phyloP scores from a whole-genome alignment of 1,140 invertebrate species.

The Cydia amplana region DNA sequence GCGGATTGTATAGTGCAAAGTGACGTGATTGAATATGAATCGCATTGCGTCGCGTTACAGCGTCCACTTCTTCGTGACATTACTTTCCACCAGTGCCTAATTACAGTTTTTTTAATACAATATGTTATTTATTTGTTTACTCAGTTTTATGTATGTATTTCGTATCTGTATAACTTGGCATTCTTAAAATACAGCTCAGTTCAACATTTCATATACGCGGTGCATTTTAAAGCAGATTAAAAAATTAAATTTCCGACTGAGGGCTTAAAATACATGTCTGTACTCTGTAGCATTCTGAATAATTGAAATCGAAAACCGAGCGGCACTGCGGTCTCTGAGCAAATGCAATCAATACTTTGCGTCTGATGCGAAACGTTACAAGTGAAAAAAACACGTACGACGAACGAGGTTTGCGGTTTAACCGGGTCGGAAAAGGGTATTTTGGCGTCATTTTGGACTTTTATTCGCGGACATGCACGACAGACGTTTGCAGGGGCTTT shows the following conservation, averaged over 20 bases:
- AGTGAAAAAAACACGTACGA: constrained; percentile 21
- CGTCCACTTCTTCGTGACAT: background rate
- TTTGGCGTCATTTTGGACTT: constrained; percentile 13
- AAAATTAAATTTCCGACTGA: constrained; percentile 53
- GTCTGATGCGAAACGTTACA: constrained; percentile 37
- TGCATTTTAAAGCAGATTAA: constrained; percentile 42
- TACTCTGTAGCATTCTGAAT: constrained; percentile 40
- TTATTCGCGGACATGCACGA: background rate
- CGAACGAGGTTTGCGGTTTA: background rate
- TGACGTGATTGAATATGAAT: too few relatives aligned
- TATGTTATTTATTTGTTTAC: background rate
- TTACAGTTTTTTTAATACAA: background rate
- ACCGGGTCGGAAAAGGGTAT: constrained; percentile 6
- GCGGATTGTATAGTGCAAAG: too few relatives aligned
- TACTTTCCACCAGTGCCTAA: too few relatives aligned
- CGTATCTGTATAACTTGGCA: too few relatives aligned
- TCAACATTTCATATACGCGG: background rate
- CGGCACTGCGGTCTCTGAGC: constrained; percentile 49
- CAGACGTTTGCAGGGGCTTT: background rate
- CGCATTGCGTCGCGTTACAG: background rate
- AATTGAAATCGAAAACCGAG: constrained; percentile 56
- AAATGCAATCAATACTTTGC: constrained; percentile 69
- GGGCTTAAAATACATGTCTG: constrained; percentile 25
- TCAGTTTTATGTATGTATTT: background rate
- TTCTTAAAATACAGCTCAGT: background rate